Percentiles rank a stretch among this genome's conserved stretches.
These are phyloP conservation scores for Melanchra persicariae DNA, from an alignment of 2,888 invertebrate species.

Conservation along the genomic window DNA sequence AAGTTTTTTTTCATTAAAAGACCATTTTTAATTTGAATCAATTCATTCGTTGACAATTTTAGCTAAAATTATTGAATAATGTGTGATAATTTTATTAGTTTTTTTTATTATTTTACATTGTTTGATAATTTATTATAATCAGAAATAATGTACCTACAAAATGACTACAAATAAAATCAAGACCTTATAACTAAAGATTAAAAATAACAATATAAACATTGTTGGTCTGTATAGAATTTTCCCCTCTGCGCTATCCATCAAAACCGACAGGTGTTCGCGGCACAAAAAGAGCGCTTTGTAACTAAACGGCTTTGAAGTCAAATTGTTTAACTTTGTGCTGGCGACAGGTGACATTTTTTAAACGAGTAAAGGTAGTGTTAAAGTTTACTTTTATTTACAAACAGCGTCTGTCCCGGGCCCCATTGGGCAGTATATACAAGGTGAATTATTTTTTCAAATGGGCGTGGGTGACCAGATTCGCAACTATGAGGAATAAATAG, in stretches of 20 bases:
- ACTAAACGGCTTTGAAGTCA: conserved; percentile 13
- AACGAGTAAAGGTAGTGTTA: neutral
- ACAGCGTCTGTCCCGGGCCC: neutral
- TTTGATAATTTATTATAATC: too few species aligned
- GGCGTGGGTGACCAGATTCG: too few species aligned
- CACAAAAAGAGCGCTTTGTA: conserved; percentile 5
- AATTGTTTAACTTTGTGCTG: conserved; percentile 22
- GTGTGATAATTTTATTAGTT: too few species aligned
- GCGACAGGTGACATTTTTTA: conserved; percentile 20
- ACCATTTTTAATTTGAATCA: too few species aligned
- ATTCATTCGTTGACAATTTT: too few species aligned
- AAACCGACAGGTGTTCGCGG: conserved; percentile 9
- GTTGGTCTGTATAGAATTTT: neutral
- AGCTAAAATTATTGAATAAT: too few species aligned
- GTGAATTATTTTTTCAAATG: neutral
- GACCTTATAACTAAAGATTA: neutral
- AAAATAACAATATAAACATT: neutral
- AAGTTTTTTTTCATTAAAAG: too few species aligned
- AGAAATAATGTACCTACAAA: too few species aligned
- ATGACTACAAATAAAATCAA: too few species aligned
- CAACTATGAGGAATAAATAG: too few species aligned
- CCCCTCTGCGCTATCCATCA: neutral
- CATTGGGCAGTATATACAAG: neutral
- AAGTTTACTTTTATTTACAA: neutral
- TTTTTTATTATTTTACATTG: too few species aligned